These are phyloP conservation scores for Parnassius apollo DNA, from an alignment of 2,888 invertebrate species.

Conservation along the genomic window DNA sequence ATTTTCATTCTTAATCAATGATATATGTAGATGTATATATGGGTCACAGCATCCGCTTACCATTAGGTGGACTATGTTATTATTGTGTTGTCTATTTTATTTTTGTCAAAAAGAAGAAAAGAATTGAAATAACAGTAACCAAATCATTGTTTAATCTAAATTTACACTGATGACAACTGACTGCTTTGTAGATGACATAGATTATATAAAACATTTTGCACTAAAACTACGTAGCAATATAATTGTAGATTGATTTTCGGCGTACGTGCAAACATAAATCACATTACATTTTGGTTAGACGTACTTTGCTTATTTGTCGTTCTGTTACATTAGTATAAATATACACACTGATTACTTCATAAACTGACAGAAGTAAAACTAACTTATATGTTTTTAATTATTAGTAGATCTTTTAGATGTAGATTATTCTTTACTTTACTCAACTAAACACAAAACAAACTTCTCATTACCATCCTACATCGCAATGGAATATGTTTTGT, in stretches of 20 bases:
- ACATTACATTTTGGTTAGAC: too few relatives aligned
- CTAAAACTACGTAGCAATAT: neutral
- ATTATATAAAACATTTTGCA: constrained; percentile 7
- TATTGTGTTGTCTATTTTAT: too few relatives aligned
- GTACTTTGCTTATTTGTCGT: neutral
- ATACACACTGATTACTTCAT: constrained; percentile 5
- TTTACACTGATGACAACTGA: neutral
- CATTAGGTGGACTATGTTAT: too few relatives aligned
- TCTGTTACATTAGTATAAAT: neutral
- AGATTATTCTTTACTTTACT: constrained; percentile 3
- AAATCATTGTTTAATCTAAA: constrained; percentile 24
- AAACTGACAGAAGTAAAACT: constrained; percentile 14
- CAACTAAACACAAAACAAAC: constrained; percentile 16
- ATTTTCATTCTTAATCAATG: too few relatives aligned
- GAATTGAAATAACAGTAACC: neutral
- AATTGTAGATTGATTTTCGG: too few relatives aligned
- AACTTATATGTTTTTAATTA: neutral
- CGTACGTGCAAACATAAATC: neutral
- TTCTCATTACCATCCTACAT: neutral
- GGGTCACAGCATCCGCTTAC: too few relatives aligned
- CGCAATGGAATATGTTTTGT: neutral
- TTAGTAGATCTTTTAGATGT: constrained; percentile 13
- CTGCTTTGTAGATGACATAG: constrained; percentile 6
- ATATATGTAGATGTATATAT: too few relatives aligned
- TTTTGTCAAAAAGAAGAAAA: too few relatives aligned